A percentile compares a stretch with the other conserved stretches of the same genome.
Conservation (phyloP, 2,888 invertebrate species). For the Philonicus albiceps region DNA sequence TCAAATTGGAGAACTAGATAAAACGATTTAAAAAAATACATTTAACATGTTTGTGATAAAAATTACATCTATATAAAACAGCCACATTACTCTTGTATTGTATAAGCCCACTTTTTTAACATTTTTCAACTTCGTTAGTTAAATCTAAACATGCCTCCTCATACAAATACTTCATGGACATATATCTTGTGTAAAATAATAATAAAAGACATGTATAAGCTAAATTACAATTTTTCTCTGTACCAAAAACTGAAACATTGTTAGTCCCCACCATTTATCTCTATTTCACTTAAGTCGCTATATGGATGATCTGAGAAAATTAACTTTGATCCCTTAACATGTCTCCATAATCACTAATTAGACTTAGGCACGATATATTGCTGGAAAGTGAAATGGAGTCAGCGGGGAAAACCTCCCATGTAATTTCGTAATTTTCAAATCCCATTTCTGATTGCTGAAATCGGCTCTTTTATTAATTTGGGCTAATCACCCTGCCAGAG, state of each 20-base stretch:
- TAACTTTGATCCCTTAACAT: neutral
- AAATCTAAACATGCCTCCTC: no score
- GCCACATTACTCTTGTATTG: no score
- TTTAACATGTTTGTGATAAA: no score
- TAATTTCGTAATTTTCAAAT: conserved; percentile 7
- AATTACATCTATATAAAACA: no score
- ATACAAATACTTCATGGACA: no score
- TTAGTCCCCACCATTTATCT: neutral
- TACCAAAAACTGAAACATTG: neutral
- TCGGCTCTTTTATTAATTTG: neutral
- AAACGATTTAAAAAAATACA: no score
- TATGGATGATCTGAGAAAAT: neutral
- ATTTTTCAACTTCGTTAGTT: no score
- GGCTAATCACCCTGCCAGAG: neutral
- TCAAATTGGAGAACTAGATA: no score
- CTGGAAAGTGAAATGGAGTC: neutral
- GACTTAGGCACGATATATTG: neutral
- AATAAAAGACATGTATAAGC: neutral
- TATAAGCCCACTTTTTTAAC: no score
- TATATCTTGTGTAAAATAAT: no score
- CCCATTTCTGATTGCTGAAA: neutral
- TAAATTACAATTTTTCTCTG: neutral
- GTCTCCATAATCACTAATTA: neutral
- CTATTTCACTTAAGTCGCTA: neutral
- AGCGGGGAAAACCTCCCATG: neutral